Percentiles rank a stretch among this genome's conserved stretches.
phyloP scores from a whole-genome alignment of 2,113 vertebrate species.

The Malurus elegans region DNA sequence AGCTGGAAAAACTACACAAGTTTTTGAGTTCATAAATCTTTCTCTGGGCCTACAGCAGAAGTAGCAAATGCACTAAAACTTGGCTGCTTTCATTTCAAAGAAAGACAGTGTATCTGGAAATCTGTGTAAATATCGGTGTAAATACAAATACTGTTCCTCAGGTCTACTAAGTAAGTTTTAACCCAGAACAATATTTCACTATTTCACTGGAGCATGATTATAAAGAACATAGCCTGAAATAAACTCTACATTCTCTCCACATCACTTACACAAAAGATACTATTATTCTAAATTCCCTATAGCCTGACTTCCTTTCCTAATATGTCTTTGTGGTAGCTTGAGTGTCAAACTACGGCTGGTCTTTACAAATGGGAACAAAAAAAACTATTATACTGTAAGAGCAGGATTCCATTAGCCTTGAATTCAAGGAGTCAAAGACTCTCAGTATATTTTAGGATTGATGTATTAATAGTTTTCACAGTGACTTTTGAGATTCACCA shows the following conservation, averaged over 20 bases:
- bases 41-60: not conserved
- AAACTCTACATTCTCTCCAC: not conserved
- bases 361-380: not conserved
- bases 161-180: not conserved
- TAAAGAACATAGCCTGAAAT: not conserved
- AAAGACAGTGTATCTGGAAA: not conserved
- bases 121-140: not conserved
- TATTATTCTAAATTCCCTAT: not conserved
- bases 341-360: not conserved
- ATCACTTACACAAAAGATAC: not conserved
- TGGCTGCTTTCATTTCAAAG: not conserved
- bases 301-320: not conserved
- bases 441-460: not conserved
- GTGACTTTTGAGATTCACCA: not conserved
- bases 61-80: not conserved
- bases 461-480: not conserved
- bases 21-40: not conserved
- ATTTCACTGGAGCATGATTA: fast-evolving
- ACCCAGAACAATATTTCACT: not conserved
- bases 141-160: not conserved
- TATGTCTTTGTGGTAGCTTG: not conserved
- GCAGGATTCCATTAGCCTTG: not conserved
- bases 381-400: not conserved
- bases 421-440: not conserved
- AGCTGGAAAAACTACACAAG: not conserved